Evolutionary conservation across 1,140 invertebrate genomes (phyloP), one percentile per base, ranked within the genome.

Genomic region (Subanguina moxae): DNA sequence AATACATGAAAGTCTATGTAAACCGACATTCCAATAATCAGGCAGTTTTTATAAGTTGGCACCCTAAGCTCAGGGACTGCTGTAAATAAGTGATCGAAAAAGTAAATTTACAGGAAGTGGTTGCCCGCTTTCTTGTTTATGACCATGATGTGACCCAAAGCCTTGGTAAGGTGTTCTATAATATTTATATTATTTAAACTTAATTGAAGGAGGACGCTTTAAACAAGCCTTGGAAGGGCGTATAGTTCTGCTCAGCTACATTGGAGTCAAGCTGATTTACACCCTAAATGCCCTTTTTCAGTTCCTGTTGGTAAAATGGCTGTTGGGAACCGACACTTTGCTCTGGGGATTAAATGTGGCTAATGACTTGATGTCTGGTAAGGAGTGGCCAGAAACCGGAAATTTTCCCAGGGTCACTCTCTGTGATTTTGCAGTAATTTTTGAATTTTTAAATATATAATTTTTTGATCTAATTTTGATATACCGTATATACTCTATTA

Each of bases 401-500:
- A 82, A 82, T 64, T 82, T 81, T 65, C 79, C 79, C n/a, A 63
- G 77, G 21, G 78, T 80, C 32, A 80, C 80, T n/a, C 65, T 80
- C 23, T 80, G 78, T 58, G 78, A 80, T 62, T 80, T 82, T 66
- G 65, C 76, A 9, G 77, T 74, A 71, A 48, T 23, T 72, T 38
- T 38, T n/a, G 1, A 46, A n/a, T n/a, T n/a, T n/a, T n/a, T n/a
- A n/a, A n/a, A n/a, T n/a, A n/a, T n/a, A n/a, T n/a, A n/a, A n/a
- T n/a, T n/a, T n/a, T n/a, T n/a, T n/a, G n/a, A n/a, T n/a, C n/a
- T n/a, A 57, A 21, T 23, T 19, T 11, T 19, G 23, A 57, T 28
- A 27, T 57, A 57, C 23, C 9, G 28, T 9, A 57, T 23, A n/a
- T 19, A 21, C 19, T 19, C 27, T 19, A n/a, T n/a, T 21, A 57